A percentile compares a stretch with the other conserved stretches of the same genome.
phyloP scores from a whole-genome alignment of 2,113 vertebrate species.

The Helogale parvula region DNA sequence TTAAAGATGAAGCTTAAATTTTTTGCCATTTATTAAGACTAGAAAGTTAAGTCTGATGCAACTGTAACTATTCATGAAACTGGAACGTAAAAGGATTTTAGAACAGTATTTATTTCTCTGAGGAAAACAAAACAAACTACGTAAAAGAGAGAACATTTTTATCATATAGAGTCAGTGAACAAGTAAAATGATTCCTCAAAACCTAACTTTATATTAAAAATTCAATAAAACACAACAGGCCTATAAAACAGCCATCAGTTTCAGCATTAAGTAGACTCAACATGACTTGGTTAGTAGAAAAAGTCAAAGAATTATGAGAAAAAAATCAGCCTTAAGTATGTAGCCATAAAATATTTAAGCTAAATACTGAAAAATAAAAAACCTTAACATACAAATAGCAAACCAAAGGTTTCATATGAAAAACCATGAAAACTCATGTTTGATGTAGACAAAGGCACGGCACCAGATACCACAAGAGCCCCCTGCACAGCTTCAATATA shows the following conservation, averaged over 20 bases:
- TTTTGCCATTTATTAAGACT: conserved; percentile 12
- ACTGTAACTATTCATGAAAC: conserved; percentile 24
- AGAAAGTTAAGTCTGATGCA: conserved; percentile 10
- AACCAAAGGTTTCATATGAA: not conserved
- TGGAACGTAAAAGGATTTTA: not conserved
- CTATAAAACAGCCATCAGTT: not conserved
- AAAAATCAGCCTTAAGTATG: not conserved
- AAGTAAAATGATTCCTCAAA: conserved; percentile 47
- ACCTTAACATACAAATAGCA: not conserved
- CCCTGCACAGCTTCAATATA: not conserved
- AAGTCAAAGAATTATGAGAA: not conserved
- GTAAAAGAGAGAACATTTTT: conserved; percentile 1
- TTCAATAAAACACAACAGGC: conserved; percentile 18
- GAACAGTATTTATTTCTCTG: not conserved
- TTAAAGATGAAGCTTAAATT: conserved; percentile 32
- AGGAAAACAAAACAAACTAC: conserved; percentile 26
- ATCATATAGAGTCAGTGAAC: not conserved
- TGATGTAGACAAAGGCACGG: not conserved
- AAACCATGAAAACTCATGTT: conserved; percentile 15
- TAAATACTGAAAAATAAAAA: conserved; percentile 32
- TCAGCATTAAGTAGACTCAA: conserved; percentile 6
- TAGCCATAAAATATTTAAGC: conserved; percentile 13
- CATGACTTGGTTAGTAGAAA: not conserved
- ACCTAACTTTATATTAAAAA: not conserved
- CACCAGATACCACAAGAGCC: not conserved